Conservation (phyloP, 2,113 vertebrate genomes). For the Laticauda laticaudata region DNA sequence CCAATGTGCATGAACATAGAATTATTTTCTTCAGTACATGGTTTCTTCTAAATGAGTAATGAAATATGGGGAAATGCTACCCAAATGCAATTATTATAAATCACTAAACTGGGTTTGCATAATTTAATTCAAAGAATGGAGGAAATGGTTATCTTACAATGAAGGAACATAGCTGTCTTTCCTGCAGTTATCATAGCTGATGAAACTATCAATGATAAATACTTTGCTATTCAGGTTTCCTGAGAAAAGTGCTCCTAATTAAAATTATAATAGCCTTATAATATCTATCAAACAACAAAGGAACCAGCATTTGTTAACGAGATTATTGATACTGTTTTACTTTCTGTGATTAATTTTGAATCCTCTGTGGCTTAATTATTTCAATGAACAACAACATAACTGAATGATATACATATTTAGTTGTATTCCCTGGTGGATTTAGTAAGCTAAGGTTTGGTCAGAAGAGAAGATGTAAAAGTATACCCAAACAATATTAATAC, state of each 20-base stretch:
- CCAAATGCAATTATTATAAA: background rate
- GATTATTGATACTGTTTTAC: conserved; percentile 61
- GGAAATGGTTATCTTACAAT: background rate
- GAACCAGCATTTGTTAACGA: conserved; percentile 58
- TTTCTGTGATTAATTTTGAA: conserved; percentile 65
- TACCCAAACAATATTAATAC: conserved; percentile 24
- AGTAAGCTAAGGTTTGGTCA: conserved; percentile 56
- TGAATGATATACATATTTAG: conserved; percentile 56
- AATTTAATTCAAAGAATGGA: background rate
- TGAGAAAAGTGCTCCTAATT: conserved; percentile 28
- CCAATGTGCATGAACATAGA: background rate
- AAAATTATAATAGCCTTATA: conserved; percentile 44
- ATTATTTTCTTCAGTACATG: background rate
- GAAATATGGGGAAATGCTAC: background rate
- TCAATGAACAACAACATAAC: conserved; percentile 62
- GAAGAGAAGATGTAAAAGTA: conserved; percentile 52
- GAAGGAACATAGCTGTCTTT: background rate
- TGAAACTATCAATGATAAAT: conserved; percentile 8
- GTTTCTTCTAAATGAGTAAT: background rate
- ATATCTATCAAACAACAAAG: conserved; percentile 53
- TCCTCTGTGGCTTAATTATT: conserved; percentile 65
- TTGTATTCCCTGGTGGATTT: conserved; percentile 58
- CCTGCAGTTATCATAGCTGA: background rate
- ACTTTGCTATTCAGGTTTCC: conserved; percentile 17
- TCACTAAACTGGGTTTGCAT: background rate